Evolutionary conservation across 92 coral and sea anemone genomes (phyloP), one percentile per base, ranked within the genome.

Genomic region (Diadumene lineata): DNA sequence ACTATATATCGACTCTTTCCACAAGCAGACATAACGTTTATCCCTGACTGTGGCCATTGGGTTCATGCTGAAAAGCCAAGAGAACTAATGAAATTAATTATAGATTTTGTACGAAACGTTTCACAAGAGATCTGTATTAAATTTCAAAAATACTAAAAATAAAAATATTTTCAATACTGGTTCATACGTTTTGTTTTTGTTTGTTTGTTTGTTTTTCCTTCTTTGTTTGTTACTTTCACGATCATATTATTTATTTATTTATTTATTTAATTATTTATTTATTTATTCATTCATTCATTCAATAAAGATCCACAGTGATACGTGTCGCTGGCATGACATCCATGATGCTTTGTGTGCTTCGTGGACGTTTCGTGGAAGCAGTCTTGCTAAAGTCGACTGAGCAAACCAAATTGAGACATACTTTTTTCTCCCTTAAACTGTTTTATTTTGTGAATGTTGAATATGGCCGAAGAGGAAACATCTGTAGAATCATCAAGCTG

Each of bases 1-100:
- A 56, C 68, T 10, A 90, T 90, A 43, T 76, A 84, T 68, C 82
- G 76, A 66, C 79, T 90, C 7, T 93, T 93, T 80, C 98, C 98
- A 50, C 79, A 77, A 69, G 97, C 93, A 38, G 87, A 83, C 29
- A 73, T 87, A 25, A 85, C 87, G 26, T 84, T 66, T 48, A 85
- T 93, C 46, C 83, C 97, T 57, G 98, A 88, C 80, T 83, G 89
- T 29, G 97, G 98, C 1, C 98, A 91, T 81, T 94, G 97, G 92
- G 87, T 79, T 1, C 97, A 94, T 78, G 71, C 93, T 7, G 96
- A 91, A 65, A 89, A 94, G 77, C 97, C 98, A 29, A 22, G 38
- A 33, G 96, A 94, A 62, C 83, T 94, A 65, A 72, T 82, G 43
- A 66, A 88, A 43, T 79, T 79, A 34, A 89, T 92, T 11, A 58